A percentile compares a stretch with the other conserved stretches of the same genome.
Conservation (phyloP, 1,140 invertebrate genomes). For the Diabrotica undecimpunctata region DNA sequence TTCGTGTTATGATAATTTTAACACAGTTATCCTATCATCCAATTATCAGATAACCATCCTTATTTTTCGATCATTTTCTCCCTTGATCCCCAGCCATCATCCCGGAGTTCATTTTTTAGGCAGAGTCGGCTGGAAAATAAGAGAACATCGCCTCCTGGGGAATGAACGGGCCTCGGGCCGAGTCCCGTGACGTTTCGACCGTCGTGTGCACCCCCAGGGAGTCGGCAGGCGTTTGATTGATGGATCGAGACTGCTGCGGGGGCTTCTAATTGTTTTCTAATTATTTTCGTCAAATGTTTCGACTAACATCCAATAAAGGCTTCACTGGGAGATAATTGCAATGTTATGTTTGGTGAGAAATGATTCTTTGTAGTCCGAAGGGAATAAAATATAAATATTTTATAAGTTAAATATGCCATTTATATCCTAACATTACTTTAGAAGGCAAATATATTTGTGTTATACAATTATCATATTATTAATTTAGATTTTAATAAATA, state of each 20-base stretch:
- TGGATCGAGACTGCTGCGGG: constrained; percentile 24
- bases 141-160: constrained; percentile 1
- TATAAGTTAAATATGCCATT: no score
- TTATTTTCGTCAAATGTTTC: constrained; percentile 34
- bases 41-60: constrained; percentile 3
- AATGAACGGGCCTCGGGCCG: constrained; percentile 8
- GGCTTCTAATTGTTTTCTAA: constrained; percentile 35
- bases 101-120: constrained; percentile 3
- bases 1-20: not conserved
- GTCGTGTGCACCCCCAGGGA: constrained; percentile 25
- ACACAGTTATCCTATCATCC: not conserved
- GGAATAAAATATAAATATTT: no score
- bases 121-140: not conserved
- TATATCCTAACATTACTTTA: no score
- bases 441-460: no score
- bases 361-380: not conserved
- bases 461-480: no score
- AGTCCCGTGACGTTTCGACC: constrained; percentile 18
- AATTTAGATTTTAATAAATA: no score
- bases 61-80: constrained; percentile 13
- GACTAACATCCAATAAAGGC: constrained; percentile 18
- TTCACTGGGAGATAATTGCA: constrained; percentile 11
- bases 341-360: constrained; percentile 1
- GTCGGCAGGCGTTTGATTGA: constrained; percentile 32
- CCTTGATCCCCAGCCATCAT: not conserved